phyloP scores from a whole-genome alignment of 2,113 vertebrate genomes.

The Thunnus maccoyii region DNA sequence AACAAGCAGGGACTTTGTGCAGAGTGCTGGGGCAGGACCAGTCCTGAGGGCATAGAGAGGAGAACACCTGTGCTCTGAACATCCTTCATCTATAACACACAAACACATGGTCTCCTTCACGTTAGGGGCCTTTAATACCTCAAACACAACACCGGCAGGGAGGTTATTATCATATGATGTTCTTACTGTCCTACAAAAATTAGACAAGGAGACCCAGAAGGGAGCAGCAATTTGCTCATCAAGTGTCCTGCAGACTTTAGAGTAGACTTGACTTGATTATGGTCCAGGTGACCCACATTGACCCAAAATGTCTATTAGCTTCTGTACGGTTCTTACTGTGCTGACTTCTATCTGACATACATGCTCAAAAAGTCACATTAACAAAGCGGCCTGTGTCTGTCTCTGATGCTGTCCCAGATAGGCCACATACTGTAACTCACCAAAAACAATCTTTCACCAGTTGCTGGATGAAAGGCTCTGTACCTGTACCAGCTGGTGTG shows the following conservation, averaged over 20 bases:
- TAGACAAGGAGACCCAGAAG: neutral
- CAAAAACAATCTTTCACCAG: conserved; percentile 27
- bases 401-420: neutral
- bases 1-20: conserved; percentile 84
- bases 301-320: neutral
- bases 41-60: conserved; percentile 60
- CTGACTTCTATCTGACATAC: no score
- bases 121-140: conserved; percentile 6
- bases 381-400: conserved; percentile 56
- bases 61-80: conserved; percentile 75
- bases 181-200: neutral
- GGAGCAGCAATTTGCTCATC: neutral
- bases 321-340: neutral
- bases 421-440: neutral
- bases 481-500: neutral
- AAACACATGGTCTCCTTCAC: conserved; percentile 41
- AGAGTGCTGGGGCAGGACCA: conserved; percentile 26
- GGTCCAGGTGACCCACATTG: neutral
- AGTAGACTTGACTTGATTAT: neutral
- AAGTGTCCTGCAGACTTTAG: neutral
- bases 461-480: neutral
- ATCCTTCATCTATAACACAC: conserved; percentile 49
- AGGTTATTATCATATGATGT: conserved; percentile 2
- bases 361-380: conserved; percentile 22
- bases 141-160: neutral